These are phyloP conservation scores for Cherax quadricarinatus DNA, from an alignment of 1,140 invertebrate species.

Conservation along the genomic window DNA sequence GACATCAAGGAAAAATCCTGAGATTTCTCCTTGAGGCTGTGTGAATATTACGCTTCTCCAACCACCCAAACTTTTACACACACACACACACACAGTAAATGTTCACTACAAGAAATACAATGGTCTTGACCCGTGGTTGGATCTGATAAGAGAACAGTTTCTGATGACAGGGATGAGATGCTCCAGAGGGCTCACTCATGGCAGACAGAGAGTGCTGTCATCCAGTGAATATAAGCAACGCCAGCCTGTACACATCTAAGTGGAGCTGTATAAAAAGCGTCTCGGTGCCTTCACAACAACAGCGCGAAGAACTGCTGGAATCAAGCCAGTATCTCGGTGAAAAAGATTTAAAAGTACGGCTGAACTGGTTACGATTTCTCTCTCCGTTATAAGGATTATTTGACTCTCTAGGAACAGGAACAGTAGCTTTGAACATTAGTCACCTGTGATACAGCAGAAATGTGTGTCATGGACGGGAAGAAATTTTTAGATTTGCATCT, in stretches of 20 bases:
- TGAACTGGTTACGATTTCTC: slow-evolving; percentile 35
- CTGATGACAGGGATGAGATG: slow-evolving; percentile 20
- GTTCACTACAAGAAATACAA: too few species aligned
- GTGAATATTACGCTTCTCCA: too few species aligned
- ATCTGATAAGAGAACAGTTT: slow-evolving; percentile 48
- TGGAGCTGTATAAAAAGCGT: slow-evolving; percentile 26
- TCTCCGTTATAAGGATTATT: slow-evolving; percentile 40
- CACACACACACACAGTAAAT: too few species aligned
- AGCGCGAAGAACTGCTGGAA: slow-evolving; percentile 32
- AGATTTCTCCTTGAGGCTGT: too few species aligned
- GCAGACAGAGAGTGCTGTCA: neutral
- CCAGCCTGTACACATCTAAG: slow-evolving; percentile 28
- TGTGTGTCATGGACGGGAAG: slow-evolving; percentile 34
- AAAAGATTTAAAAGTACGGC: slow-evolving; percentile 31
- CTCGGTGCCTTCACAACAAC: slow-evolving; percentile 15
- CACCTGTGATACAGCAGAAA: slow-evolving; percentile 27
- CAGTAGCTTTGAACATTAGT: slow-evolving; percentile 17
- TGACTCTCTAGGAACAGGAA: slow-evolving; percentile 18
- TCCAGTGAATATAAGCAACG: slow-evolving; percentile 44
- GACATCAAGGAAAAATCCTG: too few species aligned
- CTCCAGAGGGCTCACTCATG: slow-evolving; percentile 39
- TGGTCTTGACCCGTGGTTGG: neutral
- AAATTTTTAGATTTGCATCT: slow-evolving; percentile 34
- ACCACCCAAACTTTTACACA: too few species aligned
- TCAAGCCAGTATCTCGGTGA: slow-evolving; percentile 25